Conservation (phyloP, 2,113 vertebrate species). For the Polyodon spathula region DNA sequence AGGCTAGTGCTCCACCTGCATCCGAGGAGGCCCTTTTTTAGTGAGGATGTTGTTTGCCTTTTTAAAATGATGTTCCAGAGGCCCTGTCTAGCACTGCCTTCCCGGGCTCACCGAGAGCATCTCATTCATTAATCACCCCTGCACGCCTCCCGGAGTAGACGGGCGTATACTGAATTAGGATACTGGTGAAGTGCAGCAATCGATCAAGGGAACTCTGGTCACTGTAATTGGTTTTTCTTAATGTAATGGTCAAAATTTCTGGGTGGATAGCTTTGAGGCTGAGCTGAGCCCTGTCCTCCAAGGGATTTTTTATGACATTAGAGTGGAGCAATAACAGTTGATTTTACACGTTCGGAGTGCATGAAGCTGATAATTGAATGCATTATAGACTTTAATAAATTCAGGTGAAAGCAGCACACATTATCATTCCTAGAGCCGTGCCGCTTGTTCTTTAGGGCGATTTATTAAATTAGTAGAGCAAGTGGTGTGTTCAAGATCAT, state of each 20-base stretch:
- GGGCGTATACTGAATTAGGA: conserved; percentile 37
- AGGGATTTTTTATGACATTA: conserved; percentile 10
- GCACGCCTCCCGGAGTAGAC: conserved; percentile 23
- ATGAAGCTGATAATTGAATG: conserved; percentile 33
- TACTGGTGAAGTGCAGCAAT: conserved; percentile 26
- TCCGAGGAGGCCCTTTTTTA: background rate
- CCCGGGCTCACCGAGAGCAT: background rate
- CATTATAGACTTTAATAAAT: conserved; percentile 39
- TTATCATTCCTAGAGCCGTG: conserved; percentile 41
- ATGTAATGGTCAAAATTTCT: conserved; percentile 37
- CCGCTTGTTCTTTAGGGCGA: conserved; percentile 44
- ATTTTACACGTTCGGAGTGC: conserved; percentile 18
- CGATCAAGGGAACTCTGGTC: conserved; percentile 36
- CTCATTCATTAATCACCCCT: conserved; percentile 31
- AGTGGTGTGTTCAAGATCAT: conserved; percentile 46
- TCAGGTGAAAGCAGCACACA: conserved; percentile 30
- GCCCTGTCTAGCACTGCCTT: background rate
- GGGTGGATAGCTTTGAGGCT: conserved; percentile 23
- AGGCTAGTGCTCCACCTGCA: background rate
- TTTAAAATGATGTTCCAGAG: conserved; percentile 11
- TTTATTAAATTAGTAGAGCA: conserved; percentile 50
- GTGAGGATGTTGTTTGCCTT: conserved; percentile 11
- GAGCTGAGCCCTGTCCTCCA: conserved; percentile 11
- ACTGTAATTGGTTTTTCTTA: conserved; percentile 32
- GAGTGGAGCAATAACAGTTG: conserved; percentile 13